phyloP scores from a whole-genome alignment of 1,140 invertebrate genomes.

The Anastrepha obliqua region DNA sequence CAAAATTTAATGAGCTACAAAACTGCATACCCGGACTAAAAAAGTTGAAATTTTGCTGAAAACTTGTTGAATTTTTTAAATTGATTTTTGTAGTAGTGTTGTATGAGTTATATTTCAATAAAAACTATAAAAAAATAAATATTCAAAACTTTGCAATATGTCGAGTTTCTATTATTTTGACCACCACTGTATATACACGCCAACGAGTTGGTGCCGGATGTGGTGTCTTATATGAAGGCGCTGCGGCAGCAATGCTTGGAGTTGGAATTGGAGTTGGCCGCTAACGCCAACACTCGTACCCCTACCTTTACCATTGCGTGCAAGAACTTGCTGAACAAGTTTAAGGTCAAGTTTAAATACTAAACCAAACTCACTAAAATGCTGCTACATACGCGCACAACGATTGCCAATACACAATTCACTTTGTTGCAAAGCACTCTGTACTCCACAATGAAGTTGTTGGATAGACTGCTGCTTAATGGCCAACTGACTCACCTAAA shows the following conservation, averaged over 20 bases:
- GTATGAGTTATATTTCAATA: too few relatives aligned
- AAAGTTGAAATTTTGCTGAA: too few relatives aligned
- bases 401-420: neutral
- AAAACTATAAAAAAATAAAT: too few relatives aligned
- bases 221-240: slow-evolving; percentile 21
- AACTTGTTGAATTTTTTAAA: too few relatives aligned
- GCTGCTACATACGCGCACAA: too few relatives aligned
- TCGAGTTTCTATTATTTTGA: too few relatives aligned
- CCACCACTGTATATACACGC: neutral
- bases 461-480: neutral
- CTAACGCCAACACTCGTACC: slow-evolving; percentile 1
- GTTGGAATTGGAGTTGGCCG: neutral
- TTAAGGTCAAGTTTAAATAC: slow-evolving; percentile 58
- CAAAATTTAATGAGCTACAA: too few relatives aligned
- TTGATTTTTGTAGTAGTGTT: too few relatives aligned
- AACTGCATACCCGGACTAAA: too few relatives aligned
- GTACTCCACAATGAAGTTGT: neutral
- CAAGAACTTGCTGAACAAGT: slow-evolving; percentile 59
- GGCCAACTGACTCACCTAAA: neutral
- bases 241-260: neutral
- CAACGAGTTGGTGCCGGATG: neutral
- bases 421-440: neutral
- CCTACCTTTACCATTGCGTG: slow-evolving; percentile 2
- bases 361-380: slow-evolving; percentile 36
- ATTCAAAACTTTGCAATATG: too few relatives aligned